Conservation (phyloP, 2,888 invertebrate genomes). For the Branchipolynoe longqiensis region DNA sequence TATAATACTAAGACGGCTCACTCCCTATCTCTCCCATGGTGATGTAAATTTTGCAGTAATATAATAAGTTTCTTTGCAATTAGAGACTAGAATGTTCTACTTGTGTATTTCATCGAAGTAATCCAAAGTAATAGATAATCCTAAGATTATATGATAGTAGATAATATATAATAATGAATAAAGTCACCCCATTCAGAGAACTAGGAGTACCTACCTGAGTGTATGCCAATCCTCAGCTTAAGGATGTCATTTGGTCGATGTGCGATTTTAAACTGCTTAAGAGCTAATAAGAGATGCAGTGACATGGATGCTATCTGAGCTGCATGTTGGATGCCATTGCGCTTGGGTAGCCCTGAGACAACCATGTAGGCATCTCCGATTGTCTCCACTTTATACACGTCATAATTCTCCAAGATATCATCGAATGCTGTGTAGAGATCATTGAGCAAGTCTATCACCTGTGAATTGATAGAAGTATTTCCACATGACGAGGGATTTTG, state of each 20-base stretch:
- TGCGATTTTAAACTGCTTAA: conserved; percentile 89
- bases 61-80: too few species aligned
- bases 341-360: conserved; percentile 70
- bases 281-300: conserved; percentile 75
- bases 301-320: conserved; percentile 79
- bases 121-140: neutral
- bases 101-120: neutral
- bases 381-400: conserved; percentile 79
- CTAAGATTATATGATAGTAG: neutral
- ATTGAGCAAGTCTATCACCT: conserved; percentile 93
- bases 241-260: conserved; percentile 94
- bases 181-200: neutral
- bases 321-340: conserved; percentile 78
- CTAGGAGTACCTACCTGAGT: conserved; percentile 86
- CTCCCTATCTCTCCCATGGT: too few species aligned
- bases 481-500: neutral
- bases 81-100: too few species aligned
- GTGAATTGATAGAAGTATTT: conserved; percentile 79
- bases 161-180: neutral
- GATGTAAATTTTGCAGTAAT: too few species aligned
- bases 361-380: conserved; percentile 54
- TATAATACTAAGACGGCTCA: too few species aligned
- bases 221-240: conserved; percentile 94
- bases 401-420: conserved; percentile 91
- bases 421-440: conserved; percentile 94